These are phyloP conservation scores for Pyxicephalus adspersus DNA, from an alignment of 2,113 vertebrate genomes.

Conservation along the genomic window DNA sequence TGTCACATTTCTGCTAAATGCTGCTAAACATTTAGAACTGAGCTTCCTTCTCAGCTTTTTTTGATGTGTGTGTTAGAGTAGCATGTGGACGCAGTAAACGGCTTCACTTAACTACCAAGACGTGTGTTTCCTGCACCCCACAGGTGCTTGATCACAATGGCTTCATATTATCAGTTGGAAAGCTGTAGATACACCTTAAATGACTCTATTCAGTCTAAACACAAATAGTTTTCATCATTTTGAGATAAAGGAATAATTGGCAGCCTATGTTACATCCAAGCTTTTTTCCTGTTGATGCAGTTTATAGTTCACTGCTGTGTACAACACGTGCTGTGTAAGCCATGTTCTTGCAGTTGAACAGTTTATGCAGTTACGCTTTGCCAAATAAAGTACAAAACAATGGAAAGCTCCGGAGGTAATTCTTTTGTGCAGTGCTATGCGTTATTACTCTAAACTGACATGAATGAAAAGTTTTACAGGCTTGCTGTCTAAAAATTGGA, in stretches of 20 bases:
- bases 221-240: conserved; percentile 59
- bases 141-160: not conserved
- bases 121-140: conserved; percentile 44
- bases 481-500: not conserved
- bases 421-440: not conserved
- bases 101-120: conserved; percentile 72
- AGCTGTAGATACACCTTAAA: conserved; percentile 58
- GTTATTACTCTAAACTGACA: not conserved
- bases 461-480: conserved; percentile 3
- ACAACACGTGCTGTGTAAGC: conserved; percentile 69
- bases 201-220: conserved; percentile 67
- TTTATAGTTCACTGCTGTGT: conserved; percentile 74
- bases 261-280: conserved; percentile 52
- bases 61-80: conserved; percentile 75
- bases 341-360: conserved; percentile 70
- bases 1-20: conserved; percentile 77
- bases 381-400: conserved; percentile 83
- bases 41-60: conserved; percentile 74
- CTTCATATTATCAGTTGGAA: conserved; percentile 61
- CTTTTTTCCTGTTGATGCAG: conserved; percentile 63
- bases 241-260: conserved; percentile 9
- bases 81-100: conserved; percentile 80
- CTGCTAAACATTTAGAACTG: conserved; percentile 77
- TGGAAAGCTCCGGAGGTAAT: conserved; percentile 13
- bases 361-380: conserved; percentile 83